Evolutionary conservation across 2,888 invertebrate species (phyloP).

Genomic region (Drosophila sordidula): DNA sequence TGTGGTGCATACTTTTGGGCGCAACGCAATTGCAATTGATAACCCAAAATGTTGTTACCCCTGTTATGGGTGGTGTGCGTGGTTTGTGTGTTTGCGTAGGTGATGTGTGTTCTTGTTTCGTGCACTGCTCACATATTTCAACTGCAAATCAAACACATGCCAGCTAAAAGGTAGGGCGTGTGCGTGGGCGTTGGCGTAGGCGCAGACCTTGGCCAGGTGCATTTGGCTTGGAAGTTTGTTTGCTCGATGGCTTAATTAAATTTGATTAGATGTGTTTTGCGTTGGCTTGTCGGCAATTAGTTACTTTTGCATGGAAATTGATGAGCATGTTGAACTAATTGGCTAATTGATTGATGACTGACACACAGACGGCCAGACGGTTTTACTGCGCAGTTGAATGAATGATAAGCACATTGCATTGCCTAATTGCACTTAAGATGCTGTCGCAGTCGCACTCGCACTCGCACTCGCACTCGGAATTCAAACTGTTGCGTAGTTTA

Average conservation of each 20-base stretch:
- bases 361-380: slow-evolving; percentile 3
- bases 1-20: slow-evolving; percentile 63
- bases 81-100: slow-evolving; percentile 2
- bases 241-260: slow-evolving; percentile 75
- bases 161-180: slow-evolving; percentile 36
- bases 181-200: slow-evolving; percentile 32
- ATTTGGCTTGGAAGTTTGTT: slow-evolving; percentile 53
- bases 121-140: slow-evolving; percentile 71
- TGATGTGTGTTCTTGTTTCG: slow-evolving; percentile 46
- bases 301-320: slow-evolving; percentile 73
- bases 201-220: slow-evolving; percentile 28
- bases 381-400: not conserved
- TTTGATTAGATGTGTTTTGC: slow-evolving; percentile 76
- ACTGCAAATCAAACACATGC: slow-evolving; percentile 69
- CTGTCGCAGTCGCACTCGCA: not conserved
- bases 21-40: slow-evolving; percentile 73
- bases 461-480: not conserved
- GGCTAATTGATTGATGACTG: slow-evolving; percentile 75
- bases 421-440: slow-evolving; percentile 53
- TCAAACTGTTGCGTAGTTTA: slow-evolving; percentile 38
- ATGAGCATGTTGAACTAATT: slow-evolving; percentile 72
- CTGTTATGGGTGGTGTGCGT: slow-evolving; percentile 19
- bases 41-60: slow-evolving; percentile 51
- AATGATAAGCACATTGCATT: slow-evolving; percentile 22
- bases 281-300: slow-evolving; percentile 64